phyloP scores from a whole-genome alignment of 2,113 vertebrate species.

The Chinchilla lanigera region DNA sequence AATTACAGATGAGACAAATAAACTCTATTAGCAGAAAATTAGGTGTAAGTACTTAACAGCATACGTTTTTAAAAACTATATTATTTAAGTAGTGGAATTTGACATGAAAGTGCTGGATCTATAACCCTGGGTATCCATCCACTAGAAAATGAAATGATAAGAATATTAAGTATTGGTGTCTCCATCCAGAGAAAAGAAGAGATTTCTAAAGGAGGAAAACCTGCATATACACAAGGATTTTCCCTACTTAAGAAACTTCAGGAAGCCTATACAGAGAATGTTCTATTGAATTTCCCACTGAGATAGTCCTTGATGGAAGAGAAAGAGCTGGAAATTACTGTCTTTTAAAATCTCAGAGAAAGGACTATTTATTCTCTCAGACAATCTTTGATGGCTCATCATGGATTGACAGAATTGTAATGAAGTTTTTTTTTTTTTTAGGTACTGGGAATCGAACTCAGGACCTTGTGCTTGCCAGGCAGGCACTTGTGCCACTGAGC shows the following conservation, averaged over 20 bases:
- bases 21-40: neutral
- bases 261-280: neutral
- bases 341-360: neutral
- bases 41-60: neutral
- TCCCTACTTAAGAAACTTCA: neutral
- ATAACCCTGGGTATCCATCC: neutral
- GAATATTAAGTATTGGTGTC: neutral
- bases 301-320: neutral
- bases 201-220: neutral
- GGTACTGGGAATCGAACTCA: too few species aligned
- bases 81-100: neutral
- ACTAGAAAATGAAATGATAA: neutral
- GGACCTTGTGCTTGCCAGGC: too few species aligned
- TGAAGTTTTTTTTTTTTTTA: neutral
- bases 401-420: neutral
- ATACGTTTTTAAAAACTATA: neutral
- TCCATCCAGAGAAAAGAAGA: neutral
- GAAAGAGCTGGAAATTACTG: neutral
- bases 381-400: neutral
- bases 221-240: neutral
- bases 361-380: neutral
- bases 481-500: too few species aligned
- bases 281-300: neutral
- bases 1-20: neutral
- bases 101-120: neutral